A percentile compares a stretch with the other conserved stretches of the same genome.
phyloP scores from a whole-genome alignment of 2,888 invertebrate genomes.

The Heterodera filipjevi region DNA sequence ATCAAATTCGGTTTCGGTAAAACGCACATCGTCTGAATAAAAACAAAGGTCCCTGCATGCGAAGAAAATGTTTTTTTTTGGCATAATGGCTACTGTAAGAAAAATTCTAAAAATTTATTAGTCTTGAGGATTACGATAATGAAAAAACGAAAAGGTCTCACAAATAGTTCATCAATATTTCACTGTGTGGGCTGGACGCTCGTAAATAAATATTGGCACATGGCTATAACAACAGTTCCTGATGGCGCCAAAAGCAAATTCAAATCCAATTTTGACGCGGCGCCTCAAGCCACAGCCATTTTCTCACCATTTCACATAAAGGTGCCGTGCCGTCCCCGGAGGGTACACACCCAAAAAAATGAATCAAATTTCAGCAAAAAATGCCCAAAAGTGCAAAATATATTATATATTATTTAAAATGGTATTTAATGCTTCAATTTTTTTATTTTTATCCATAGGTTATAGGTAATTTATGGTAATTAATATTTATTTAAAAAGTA shows the following conservation, averaged over 20 bases:
- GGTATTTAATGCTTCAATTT: too few species aligned
- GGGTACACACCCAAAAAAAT: not conserved
- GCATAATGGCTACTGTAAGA: too few species aligned
- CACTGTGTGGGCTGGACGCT: not conserved
- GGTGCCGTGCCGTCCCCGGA: not conserved
- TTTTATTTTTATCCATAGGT: too few species aligned
- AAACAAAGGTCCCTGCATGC: too few species aligned
- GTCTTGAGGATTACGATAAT: not conserved
- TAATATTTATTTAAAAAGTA: too few species aligned
- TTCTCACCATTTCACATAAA: too few species aligned
- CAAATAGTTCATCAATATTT: not conserved
- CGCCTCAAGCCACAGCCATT: too few species aligned
- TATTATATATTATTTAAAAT: not conserved
- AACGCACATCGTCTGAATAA: too few species aligned
- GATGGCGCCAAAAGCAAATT: not conserved
- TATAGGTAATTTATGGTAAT: too few species aligned
- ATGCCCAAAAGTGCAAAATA: not conserved
- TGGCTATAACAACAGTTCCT: not conserved
- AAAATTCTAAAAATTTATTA: too few species aligned
- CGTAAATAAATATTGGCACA: not conserved
- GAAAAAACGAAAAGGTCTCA: not conserved
- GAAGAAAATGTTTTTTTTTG: too few species aligned
- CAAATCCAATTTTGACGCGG: not conserved
- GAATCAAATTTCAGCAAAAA: slow-evolving; percentile 4
- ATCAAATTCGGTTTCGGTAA: too few species aligned